These are phyloP conservation scores for Centropus bengalensis DNA, from an alignment of 2,113 vertebrate genomes.

Conservation along the genomic window DNA sequence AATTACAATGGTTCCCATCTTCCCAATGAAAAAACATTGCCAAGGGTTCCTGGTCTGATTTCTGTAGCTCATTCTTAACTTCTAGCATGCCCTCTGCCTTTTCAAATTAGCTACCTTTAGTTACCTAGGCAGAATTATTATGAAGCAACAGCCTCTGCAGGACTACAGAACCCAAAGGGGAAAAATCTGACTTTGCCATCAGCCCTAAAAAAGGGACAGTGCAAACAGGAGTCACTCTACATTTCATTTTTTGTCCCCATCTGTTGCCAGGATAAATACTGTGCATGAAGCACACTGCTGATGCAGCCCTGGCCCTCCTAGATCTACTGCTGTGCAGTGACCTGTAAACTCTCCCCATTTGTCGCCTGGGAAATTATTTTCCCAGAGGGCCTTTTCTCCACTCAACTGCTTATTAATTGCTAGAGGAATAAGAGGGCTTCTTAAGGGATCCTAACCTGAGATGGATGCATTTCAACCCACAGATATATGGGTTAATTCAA, in stretches of 20 bases:
- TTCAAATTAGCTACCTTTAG: background rate
- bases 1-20: background rate
- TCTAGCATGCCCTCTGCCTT: background rate
- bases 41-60: background rate
- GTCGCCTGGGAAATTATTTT: fast-evolving
- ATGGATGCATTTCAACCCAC: background rate
- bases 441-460: background rate
- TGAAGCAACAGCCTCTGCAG: background rate
- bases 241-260: background rate
- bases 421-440: background rate
- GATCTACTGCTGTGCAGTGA: background rate
- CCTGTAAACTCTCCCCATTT: fast-evolving
- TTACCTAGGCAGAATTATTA: background rate
- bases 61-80: background rate
- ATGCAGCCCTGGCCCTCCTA: background rate
- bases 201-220: background rate
- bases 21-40: background rate
- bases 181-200: background rate
- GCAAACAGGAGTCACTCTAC: background rate
- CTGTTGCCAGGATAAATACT: background rate
- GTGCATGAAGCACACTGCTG: fast-evolving
- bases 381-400: background rate
- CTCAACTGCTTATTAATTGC: background rate
- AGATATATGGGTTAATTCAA: background rate
- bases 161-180: background rate